phyloP scores from a whole-genome alignment of 1,140 invertebrate species.

The Polypedilum vanderplanki region DNA sequence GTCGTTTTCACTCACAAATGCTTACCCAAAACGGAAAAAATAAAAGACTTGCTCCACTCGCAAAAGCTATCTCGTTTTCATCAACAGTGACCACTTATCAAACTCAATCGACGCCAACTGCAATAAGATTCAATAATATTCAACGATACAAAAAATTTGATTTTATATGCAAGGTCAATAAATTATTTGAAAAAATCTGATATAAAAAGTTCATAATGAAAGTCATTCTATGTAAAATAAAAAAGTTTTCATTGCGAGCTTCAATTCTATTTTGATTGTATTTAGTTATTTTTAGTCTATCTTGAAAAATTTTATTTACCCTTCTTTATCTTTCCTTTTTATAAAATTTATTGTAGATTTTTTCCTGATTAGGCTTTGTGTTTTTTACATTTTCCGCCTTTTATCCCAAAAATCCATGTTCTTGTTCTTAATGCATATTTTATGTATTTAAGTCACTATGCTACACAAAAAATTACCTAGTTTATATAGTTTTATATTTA shows the following conservation, averaged over 20 bases:
- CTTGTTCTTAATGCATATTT: background rate
- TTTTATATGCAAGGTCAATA: constrained; percentile 11
- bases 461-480: background rate
- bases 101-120: background rate
- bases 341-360: no score
- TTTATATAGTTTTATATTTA: background rate
- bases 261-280: no score
- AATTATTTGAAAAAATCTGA: background rate
- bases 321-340: no score
- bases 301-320: no score
- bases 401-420: background rate
- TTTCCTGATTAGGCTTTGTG: background rate
- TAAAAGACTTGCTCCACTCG: constrained; percentile 3
- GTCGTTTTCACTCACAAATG: constrained; percentile 15
- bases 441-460: background rate
- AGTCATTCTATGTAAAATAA: no score
- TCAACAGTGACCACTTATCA: background rate
- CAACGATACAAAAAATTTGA: background rate
- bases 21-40: background rate
- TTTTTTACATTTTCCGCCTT: background rate
- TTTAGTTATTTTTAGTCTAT: no score
- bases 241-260: no score
- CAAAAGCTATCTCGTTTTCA: constrained; percentile 3
- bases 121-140: background rate
- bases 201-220: no score